Evolutionary conservation across 2,797 vertebrate species (phyloP).

Genomic region (Enteromius paludinosus): DNA sequence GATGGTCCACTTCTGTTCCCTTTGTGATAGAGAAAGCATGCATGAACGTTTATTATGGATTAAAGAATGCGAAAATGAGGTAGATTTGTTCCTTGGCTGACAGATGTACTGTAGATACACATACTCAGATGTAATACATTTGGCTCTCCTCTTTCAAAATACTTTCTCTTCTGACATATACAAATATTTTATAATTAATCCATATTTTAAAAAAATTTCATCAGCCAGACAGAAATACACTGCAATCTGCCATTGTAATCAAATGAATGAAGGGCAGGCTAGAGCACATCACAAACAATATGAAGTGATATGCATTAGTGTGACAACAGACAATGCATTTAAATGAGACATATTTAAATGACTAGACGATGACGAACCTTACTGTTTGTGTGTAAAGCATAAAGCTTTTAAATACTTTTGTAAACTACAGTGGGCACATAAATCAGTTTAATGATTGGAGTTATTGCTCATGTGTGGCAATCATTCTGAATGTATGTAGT

Average conservation of each 20-base stretch:
- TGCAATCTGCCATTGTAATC: background rate
- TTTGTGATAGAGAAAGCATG: background rate
- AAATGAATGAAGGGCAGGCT: background rate
- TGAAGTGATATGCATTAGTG: background rate
- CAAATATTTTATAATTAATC: background rate
- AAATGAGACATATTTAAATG: slow-evolving; percentile 7
- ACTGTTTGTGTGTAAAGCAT: background rate
- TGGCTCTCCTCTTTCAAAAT: background rate
- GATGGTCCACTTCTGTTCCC: background rate
- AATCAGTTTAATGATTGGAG: slow-evolving; percentile 1
- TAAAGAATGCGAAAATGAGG: background rate
- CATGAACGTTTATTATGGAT: background rate
- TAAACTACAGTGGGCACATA: background rate
- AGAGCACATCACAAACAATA: background rate
- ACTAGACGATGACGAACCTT: slow-evolving; percentile 21
- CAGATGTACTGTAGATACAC: background rate
- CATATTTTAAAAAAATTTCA: background rate
- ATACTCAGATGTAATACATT: background rate
- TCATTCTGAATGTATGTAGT: slow-evolving; percentile 19
- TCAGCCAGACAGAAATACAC: background rate
- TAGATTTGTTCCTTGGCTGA: background rate
- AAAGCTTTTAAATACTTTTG: slow-evolving; percentile 8
- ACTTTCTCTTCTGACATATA: background rate
- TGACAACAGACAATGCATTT: background rate
- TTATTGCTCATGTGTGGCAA: background rate